phyloP scores from a whole-genome alignment of 2,797 vertebrate genomes.

The Ispidina picta region DNA sequence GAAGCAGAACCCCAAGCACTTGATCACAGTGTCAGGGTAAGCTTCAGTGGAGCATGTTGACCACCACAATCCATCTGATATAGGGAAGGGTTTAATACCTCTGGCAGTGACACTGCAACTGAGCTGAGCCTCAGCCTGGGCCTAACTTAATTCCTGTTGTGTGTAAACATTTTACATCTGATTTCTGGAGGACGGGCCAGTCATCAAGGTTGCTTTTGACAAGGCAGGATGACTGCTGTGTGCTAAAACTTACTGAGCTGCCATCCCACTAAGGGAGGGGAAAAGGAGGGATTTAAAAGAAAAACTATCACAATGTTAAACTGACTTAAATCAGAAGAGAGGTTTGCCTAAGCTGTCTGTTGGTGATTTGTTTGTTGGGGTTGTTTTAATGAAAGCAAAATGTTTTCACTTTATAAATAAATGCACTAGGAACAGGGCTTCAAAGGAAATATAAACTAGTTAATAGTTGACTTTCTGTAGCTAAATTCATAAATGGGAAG shows the following conservation, averaged over 20 bases:
- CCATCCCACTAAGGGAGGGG: background rate
- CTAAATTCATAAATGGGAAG: background rate
- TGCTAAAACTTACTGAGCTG: background rate
- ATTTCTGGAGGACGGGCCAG: background rate
- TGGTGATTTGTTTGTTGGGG: background rate
- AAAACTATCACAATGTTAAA: background rate
- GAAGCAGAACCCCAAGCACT: constrained; percentile 18
- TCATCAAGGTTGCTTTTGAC: fast-evolving
- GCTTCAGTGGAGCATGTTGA: background rate
- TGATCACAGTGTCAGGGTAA: background rate
- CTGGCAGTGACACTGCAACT: background rate
- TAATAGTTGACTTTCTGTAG: background rate
- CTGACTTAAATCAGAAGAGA: background rate
- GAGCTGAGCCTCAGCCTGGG: background rate
- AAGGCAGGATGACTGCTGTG: background rate
- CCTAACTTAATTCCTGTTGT: background rate
- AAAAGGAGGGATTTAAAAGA: background rate
- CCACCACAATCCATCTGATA: background rate
- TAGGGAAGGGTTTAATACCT: background rate
- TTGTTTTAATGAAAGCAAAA: background rate
- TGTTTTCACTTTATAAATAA: background rate
- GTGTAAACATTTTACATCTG: background rate
- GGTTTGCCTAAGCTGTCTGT: background rate
- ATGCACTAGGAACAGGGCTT: background rate
- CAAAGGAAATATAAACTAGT: background rate